Evolutionary conservation across 2,797 vertebrate genomes (phyloP).

Genomic region (Hippoglossus hippoglossus): DNA sequence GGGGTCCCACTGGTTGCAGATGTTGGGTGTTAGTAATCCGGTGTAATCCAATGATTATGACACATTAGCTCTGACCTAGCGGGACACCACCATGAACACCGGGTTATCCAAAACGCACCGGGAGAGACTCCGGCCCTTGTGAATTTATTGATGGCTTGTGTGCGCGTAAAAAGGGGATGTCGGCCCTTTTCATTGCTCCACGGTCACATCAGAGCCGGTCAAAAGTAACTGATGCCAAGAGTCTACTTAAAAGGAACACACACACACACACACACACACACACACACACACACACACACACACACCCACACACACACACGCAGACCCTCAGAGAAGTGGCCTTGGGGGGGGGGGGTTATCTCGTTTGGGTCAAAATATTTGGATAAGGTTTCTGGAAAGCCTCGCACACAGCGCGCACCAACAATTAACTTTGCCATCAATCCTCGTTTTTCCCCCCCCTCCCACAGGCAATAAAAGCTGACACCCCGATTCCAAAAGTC

Average conservation of each 20-base stretch:
- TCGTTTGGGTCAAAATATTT: conserved; percentile 69
- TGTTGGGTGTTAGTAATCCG: conserved; percentile 71
- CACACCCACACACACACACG: not conserved
- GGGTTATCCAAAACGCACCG: conserved; percentile 37
- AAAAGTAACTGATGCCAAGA: conserved; percentile 35
- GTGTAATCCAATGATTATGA: conserved; percentile 78
- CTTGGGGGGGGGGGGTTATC: conserved; percentile 56
- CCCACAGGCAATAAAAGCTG: conserved; percentile 76
- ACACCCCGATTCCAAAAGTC: conserved; percentile 81
- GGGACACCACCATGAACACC: conserved; percentile 49
- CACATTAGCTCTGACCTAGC: conserved; percentile 64
- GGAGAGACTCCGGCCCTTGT: conserved; percentile 12
- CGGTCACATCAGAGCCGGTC: conserved; percentile 28
- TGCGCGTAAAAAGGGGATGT: conserved; percentile 15
- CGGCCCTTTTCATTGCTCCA: conserved; percentile 40
- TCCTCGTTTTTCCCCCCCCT: conserved; percentile 51
- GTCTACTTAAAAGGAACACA: conserved; percentile 15
- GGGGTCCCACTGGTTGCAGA: conserved; percentile 58
- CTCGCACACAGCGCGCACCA: conserved; percentile 30
- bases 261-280: not conserved
- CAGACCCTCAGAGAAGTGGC: conserved; percentile 6
- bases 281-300: not conserved
- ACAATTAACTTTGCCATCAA: conserved; percentile 73
- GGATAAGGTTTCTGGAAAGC: conserved; percentile 44
- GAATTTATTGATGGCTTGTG: conserved; percentile 31